Evolutionary conservation across 1,140 invertebrate species (phyloP).

Genomic region (Trichomalopsis sarcophagae): DNA sequence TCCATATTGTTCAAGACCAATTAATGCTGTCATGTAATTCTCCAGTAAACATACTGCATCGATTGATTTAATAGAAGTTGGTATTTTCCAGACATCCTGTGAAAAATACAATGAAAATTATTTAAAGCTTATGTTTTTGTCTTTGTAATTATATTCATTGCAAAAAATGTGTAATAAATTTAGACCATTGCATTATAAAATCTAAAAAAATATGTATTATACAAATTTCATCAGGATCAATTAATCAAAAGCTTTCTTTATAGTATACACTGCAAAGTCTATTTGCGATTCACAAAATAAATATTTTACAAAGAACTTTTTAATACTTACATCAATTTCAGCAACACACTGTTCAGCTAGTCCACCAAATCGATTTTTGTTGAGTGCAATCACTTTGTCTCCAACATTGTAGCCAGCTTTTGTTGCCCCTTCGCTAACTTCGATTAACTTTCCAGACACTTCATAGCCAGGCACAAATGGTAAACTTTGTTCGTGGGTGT

Average conservation of each 20-base stretch:
- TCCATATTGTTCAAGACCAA: constrained; percentile 76
- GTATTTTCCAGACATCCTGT: constrained; percentile 78
- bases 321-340: constrained; percentile 69
- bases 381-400: constrained; percentile 75
- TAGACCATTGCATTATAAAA: no score
- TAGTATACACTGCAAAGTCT: background rate
- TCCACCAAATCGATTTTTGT: constrained; percentile 74
- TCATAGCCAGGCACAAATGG: constrained; percentile 78
- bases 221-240: background rate
- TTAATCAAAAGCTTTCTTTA: no score
- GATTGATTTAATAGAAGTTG: constrained; percentile 71
- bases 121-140: no score
- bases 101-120: background rate
- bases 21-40: constrained; percentile 77
- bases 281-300: background rate
- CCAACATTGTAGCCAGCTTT: constrained; percentile 68
- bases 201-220: background rate
- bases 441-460: constrained; percentile 73
- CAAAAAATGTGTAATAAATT: no score
- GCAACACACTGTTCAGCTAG: constrained; percentile 76
- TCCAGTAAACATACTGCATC: constrained; percentile 75
- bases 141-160: no score
- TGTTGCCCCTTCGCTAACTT: constrained; percentile 67
- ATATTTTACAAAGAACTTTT: background rate
- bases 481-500: constrained; percentile 70